Evolutionary conservation across 2,113 vertebrate genomes (phyloP).

Genomic region (Corvus cornix): DNA sequence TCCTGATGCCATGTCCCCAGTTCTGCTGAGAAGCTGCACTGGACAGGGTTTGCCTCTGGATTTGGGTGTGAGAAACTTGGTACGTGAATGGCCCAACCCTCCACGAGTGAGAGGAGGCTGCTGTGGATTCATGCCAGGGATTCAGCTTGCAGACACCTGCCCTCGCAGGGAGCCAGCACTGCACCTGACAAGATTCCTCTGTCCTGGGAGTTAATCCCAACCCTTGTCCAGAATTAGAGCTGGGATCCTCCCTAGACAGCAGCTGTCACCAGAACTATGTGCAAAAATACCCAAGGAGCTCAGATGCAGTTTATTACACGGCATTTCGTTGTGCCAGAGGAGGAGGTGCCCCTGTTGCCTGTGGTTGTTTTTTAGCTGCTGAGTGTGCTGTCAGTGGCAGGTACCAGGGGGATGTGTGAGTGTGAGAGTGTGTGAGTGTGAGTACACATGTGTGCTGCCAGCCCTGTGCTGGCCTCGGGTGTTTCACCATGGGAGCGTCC

Average conservation of each 20-base stretch:
- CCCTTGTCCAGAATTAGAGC: background rate
- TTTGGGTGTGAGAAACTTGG: background rate
- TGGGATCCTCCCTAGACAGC: background rate
- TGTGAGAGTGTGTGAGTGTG: background rate
- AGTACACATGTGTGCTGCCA: background rate
- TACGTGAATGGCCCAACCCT: no score
- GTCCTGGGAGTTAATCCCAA: background rate
- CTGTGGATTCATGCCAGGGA: fast-evolving
- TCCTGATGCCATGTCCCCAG: background rate
- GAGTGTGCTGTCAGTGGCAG: background rate
- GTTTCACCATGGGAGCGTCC: background rate
- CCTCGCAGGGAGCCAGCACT: background rate
- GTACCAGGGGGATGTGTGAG: background rate
- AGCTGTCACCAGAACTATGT: background rate
- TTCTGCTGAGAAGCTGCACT: background rate
- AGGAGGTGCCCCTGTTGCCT: background rate
- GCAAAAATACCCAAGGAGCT: background rate
- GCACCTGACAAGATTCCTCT: background rate
- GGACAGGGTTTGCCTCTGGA: background rate
- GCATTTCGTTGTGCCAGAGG: background rate
- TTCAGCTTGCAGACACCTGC: background rate
- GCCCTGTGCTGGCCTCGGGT: fast-evolving
- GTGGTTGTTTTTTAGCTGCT: background rate
- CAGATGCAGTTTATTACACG: background rate
- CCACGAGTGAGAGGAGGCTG: background rate